Evolutionary conservation across 2,113 vertebrate genomes (phyloP).

Genomic region (Ceyx melanurus): DNA sequence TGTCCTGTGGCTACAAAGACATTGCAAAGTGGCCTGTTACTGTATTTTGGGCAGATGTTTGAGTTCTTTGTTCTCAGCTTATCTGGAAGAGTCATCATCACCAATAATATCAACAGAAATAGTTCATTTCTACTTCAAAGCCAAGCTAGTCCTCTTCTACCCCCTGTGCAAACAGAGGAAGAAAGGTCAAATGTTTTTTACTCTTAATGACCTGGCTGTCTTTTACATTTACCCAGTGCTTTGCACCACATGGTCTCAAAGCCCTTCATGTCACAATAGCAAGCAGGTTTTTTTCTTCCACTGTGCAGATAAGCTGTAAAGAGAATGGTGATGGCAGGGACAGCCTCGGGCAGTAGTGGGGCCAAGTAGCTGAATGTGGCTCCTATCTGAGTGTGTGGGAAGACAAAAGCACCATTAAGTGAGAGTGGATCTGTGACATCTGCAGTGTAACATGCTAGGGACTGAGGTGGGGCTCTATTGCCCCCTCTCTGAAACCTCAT

Average conservation of each 20-base stretch:
- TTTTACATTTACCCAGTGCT: background rate
- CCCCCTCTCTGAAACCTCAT: background rate
- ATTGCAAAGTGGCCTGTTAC: background rate
- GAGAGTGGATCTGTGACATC: background rate
- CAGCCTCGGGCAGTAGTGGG: background rate
- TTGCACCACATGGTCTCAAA: background rate
- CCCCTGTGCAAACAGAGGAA: background rate
- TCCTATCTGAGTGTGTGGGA: background rate
- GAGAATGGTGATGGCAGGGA: background rate
- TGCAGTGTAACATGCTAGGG: rapidly evolving
- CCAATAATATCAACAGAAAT: background rate
- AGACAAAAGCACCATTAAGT: background rate
- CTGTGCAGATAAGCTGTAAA: background rate
- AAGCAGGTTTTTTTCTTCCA: background rate
- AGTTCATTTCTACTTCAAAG: background rate
- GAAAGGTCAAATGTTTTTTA: background rate
- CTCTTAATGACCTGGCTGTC: background rate
- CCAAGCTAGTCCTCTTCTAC: background rate
- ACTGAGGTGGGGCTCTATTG: background rate
- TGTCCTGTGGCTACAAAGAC: background rate
- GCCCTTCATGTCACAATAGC: background rate
- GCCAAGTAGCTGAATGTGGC: background rate
- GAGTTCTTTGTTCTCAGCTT: background rate
- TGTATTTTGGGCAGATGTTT: background rate
- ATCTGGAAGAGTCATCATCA: background rate